These are phyloP conservation scores for Bradypodion pumilum DNA, from an alignment of 2,797 vertebrate species.

Conservation along the genomic window DNA sequence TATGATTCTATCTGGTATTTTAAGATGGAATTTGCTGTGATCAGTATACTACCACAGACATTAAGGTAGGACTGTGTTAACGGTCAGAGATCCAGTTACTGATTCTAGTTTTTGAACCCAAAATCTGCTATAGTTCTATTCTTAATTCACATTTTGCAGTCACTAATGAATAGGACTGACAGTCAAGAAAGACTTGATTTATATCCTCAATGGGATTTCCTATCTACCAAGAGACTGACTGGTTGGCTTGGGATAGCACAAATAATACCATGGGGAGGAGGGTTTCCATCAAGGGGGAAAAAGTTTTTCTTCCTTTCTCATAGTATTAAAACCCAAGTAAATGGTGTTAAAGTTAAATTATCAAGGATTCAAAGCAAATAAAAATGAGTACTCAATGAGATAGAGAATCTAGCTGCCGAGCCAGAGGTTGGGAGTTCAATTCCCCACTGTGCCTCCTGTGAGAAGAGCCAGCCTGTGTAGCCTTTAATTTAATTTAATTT, in stretches of 20 bases:
- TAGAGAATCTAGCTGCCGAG: no score
- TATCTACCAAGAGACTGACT: background rate
- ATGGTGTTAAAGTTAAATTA: no score
- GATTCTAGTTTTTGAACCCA: background rate
- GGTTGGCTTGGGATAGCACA: background rate
- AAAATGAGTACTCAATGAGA: no score
- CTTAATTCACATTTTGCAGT: background rate
- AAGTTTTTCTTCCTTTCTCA: no score
- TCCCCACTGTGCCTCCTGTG: no score
- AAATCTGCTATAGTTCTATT: background rate
- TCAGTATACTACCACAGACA: background rate
- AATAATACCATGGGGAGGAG: no score
- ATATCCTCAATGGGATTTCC: no score
- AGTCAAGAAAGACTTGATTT: background rate
- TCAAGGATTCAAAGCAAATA: no score
- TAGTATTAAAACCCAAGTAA: no score
- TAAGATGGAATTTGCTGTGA: background rate
- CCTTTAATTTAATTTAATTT: no score
- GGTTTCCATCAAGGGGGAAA: background rate
- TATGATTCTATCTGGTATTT: slow-evolving; percentile 65
- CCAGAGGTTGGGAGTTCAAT: no score
- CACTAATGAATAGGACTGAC: background rate
- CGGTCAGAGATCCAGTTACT: background rate
- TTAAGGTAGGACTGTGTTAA: background rate
- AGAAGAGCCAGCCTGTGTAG: no score